Evolutionary conservation across 2,113 vertebrate species (phyloP).

Genomic region (Furnarius figulus): DNA sequence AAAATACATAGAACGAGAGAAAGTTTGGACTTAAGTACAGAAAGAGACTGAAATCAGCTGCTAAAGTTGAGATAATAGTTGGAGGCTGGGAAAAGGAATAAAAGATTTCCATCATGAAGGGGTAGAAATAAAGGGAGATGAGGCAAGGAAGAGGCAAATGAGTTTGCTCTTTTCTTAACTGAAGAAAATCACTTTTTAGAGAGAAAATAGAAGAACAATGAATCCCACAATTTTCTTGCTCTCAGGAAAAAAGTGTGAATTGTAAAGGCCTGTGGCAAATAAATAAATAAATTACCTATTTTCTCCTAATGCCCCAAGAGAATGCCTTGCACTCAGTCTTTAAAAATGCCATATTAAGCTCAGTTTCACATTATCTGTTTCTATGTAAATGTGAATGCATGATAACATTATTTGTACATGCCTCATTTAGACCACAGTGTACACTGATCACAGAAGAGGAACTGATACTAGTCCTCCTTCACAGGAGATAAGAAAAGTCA

Average conservation of each 20-base stretch:
- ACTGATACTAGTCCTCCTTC: background rate
- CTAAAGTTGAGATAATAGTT: background rate
- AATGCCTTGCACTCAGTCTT: background rate
- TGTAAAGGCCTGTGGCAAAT: background rate
- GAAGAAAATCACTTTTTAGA: background rate
- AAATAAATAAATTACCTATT: background rate
- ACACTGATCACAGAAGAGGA: background rate
- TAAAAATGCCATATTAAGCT: background rate
- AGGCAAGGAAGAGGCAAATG: background rate
- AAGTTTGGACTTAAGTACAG: background rate
- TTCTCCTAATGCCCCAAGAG: background rate
- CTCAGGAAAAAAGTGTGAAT: background rate
- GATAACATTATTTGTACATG: background rate
- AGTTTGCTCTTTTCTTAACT: background rate
- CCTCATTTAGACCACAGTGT: background rate
- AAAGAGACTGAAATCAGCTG: background rate
- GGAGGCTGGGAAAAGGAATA: background rate
- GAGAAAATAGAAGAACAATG: background rate
- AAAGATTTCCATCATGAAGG: background rate
- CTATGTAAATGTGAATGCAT: background rate
- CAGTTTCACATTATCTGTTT: background rate
- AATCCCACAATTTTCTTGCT: background rate
- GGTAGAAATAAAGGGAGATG: background rate
- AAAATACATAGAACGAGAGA: background rate
- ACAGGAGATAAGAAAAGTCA: background rate